phyloP scores from a whole-genome alignment of 2,888 invertebrate species.

The Rhingia rostrata region DNA sequence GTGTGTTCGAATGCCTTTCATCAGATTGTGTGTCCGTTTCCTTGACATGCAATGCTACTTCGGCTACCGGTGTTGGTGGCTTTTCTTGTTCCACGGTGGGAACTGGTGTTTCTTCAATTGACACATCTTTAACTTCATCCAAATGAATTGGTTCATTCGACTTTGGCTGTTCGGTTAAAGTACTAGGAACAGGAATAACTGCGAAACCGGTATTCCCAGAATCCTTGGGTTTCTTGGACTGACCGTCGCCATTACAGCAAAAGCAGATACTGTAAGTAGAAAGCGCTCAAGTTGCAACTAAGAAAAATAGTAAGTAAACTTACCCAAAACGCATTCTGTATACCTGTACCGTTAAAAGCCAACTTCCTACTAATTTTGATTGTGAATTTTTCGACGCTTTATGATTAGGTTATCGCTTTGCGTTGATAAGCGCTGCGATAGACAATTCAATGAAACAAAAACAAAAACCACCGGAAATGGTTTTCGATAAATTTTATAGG shows the following conservation, averaged over 20 bases:
- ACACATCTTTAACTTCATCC: conserved; percentile 13
- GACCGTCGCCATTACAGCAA: conserved; percentile 17
- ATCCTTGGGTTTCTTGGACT: background rate
- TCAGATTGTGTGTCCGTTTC: too few relatives aligned
- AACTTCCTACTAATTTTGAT: background rate
- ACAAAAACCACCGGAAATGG: background rate
- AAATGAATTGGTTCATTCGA: conserved; percentile 26
- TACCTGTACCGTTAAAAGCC: background rate
- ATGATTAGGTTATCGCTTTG: conserved; percentile 12
- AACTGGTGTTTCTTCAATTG: conserved; percentile 13
- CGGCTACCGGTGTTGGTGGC: background rate
- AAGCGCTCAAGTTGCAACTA: too few relatives aligned
- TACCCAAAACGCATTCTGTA: conserved; percentile 25
- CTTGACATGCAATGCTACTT: too few relatives aligned
- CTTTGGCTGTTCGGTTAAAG: conserved; percentile 40
- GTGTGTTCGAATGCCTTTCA: too few relatives aligned
- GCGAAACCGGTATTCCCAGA: background rate
- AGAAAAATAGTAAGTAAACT: background rate
- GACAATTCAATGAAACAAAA: background rate
- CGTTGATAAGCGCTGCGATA: conserved; percentile 14
- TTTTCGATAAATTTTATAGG: conserved; percentile 1
- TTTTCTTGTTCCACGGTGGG: background rate
- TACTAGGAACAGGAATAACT: background rate
- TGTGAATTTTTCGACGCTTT: background rate
- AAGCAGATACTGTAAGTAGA: conserved; percentile 25